Base-by-base conservation (phyloP, 2,113 vertebrate species). In the Eolophus roseicapilla region DNA sequence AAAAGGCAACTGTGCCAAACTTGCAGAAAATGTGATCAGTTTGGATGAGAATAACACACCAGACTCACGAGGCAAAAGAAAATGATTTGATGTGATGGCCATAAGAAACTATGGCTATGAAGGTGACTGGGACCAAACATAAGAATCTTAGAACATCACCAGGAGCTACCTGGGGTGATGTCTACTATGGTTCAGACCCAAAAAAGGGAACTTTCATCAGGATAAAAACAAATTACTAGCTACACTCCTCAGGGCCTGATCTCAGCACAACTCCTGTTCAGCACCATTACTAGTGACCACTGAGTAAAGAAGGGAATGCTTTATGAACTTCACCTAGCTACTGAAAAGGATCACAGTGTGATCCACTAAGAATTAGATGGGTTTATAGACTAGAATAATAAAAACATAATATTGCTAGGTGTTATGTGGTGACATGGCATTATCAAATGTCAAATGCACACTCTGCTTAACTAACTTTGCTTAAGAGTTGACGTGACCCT, bases 381-480 rank as follows among this genome's bases (percentile, higher is more conserved):
- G 27, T 88, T 76, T 77, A 52, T 2, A 88, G 49, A 91, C 23
- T 16, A 57, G 8, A 69, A 55, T 17, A 73, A 91, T 15, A 65
- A 60, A 86, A 88, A 21, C 12, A 21, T 7, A 83, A 19, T 41
- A 47, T 24, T 46, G 23, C 14, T 37, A 86, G 49, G 17, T 79
- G 81, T 21, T 62, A 44, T 7, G 3, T 7, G 23, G 33, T 47
- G 44, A 77, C 33, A 37, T 0, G 1, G 20, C 2, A 4, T 28
- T 31, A 74, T 8, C 73, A 49, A 8, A 33, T 37, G 6, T 14
- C 77, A 89, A 77, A 52, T 2, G 4, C 0, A 0, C 10, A 8
- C 28, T 31, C n/a, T 13, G 74, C 55, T 57, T 33, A 28, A 70
- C 27, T 39, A 82, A 75, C 67, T 83, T 57, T 17, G 29, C 23